Evolutionary conservation across 2,888 invertebrate genomes (phyloP).

Genomic region (Leptogaster cylindrica): DNA sequence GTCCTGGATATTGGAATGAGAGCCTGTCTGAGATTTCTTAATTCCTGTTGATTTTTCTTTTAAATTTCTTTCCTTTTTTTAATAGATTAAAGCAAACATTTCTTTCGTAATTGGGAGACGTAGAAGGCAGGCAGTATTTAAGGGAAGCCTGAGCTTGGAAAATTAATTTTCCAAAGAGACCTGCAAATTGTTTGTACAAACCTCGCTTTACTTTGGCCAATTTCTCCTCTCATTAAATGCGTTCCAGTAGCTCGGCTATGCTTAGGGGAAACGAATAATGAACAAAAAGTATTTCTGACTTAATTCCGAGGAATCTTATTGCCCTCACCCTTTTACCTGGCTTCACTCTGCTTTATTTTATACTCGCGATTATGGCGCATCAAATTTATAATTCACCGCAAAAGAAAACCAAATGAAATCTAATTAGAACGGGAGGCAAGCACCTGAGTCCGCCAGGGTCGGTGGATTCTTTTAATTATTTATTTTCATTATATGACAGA

Average conservation of each 20-base stretch:
- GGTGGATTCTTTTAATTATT: constrained; percentile 36
- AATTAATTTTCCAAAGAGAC: constrained; percentile 38
- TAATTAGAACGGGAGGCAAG: constrained; percentile 38
- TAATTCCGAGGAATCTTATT: constrained; percentile 30
- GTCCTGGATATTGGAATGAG: neutral
- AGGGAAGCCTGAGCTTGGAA: constrained; percentile 23
- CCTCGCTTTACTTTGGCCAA: constrained; percentile 26
- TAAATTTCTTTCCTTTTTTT: neutral
- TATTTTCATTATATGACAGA: constrained; percentile 34
- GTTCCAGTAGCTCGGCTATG: constrained; percentile 15
- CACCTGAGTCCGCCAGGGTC: constrained; percentile 25
- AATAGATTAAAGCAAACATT: constrained; percentile 39
- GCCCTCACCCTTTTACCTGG: constrained; percentile 29
- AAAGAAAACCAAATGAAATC: constrained; percentile 38
- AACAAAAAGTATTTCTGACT: constrained; percentile 39
- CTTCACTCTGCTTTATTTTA: constrained; percentile 35
- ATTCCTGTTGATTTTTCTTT: constrained; percentile 31
- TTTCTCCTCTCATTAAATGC: constrained; percentile 40
- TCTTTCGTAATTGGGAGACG: constrained; percentile 27
- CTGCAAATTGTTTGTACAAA: constrained; percentile 38
- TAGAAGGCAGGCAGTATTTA: neutral
- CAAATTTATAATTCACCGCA: constrained; percentile 37
- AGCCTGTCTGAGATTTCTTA: neutral
- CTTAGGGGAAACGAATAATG: constrained; percentile 8
- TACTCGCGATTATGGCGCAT: constrained; percentile 36